phyloP scores from a whole-genome alignment of 2,113 vertebrate genomes.

The Glaucomys volans region DNA sequence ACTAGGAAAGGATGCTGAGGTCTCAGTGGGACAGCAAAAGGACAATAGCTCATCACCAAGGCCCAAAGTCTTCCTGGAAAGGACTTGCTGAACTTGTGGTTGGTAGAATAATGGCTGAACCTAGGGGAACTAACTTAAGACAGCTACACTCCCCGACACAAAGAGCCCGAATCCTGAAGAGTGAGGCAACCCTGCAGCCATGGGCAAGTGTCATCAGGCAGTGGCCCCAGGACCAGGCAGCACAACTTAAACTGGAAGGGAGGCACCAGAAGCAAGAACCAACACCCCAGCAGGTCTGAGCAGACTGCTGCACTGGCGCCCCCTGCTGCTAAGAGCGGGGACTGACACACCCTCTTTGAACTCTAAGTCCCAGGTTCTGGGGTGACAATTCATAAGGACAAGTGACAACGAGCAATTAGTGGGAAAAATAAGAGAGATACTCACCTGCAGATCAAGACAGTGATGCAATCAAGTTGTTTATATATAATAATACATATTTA shows the following conservation, averaged over 20 bases:
- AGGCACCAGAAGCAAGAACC: background rate
- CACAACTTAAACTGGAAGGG: background rate
- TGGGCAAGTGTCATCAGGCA: background rate
- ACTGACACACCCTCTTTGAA: background rate
- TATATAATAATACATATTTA: background rate
- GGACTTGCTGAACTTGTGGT: background rate
- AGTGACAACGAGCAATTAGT: background rate
- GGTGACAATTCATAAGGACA: background rate
- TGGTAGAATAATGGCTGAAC: background rate
- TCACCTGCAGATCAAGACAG: background rate
- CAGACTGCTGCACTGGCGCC: background rate
- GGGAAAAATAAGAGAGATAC: background rate
- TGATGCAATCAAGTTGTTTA: background rate
- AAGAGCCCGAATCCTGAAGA: background rate
- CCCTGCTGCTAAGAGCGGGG: slow-evolving; percentile 16
- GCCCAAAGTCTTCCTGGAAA: background rate
- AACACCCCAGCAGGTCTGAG: fast-evolving
- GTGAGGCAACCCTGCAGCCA: background rate
- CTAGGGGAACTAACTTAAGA: background rate
- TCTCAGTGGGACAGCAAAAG: background rate
- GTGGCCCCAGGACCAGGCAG: background rate
- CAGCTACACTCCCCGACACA: background rate
- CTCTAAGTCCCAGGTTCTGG: background rate
- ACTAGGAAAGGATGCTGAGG: background rate
- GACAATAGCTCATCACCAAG: background rate